These are phyloP conservation scores for Zootermopsis nevadensis DNA, from an alignment of 2,888 invertebrate species.

Conservation along the genomic window DNA sequence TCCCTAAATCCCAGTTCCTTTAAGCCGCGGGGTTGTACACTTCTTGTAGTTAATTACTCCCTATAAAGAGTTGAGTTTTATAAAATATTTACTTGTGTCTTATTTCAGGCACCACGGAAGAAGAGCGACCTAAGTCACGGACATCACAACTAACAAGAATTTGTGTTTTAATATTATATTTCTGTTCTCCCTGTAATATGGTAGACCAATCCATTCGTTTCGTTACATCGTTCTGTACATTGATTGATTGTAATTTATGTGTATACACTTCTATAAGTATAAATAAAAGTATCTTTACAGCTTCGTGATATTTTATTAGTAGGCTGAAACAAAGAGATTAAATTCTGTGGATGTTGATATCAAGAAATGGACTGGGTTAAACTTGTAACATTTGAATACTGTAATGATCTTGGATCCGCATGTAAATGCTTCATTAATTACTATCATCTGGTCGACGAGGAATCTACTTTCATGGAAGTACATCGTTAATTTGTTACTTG, in stretches of 20 bases:
- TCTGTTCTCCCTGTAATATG: background rate
- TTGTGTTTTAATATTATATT: background rate
- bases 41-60: background rate
- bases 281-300: constrained; percentile 17
- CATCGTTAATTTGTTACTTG: too few relatives aligned
- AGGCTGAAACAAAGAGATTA: too few relatives aligned
- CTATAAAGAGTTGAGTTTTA: too few relatives aligned
- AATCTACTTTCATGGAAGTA: too few relatives aligned
- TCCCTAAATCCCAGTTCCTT: background rate
- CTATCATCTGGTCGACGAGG: too few relatives aligned
- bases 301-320: background rate
- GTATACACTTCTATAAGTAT: constrained; percentile 23
- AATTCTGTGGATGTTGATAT: too few relatives aligned
- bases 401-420: too few relatives aligned
- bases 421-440: too few relatives aligned
- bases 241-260: constrained; percentile 30
- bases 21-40: background rate
- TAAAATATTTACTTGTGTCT: background rate
- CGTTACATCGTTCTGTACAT: constrained; percentile 15
- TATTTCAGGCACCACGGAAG: constrained; percentile 58
- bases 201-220: constrained; percentile 4
- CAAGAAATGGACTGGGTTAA: too few relatives aligned
- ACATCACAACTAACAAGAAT: constrained; percentile 55
- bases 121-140: constrained; percentile 58
- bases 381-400: too few relatives aligned